phyloP scores from a whole-genome alignment of 1,140 invertebrate species.

The Drosophila persimilis region DNA sequence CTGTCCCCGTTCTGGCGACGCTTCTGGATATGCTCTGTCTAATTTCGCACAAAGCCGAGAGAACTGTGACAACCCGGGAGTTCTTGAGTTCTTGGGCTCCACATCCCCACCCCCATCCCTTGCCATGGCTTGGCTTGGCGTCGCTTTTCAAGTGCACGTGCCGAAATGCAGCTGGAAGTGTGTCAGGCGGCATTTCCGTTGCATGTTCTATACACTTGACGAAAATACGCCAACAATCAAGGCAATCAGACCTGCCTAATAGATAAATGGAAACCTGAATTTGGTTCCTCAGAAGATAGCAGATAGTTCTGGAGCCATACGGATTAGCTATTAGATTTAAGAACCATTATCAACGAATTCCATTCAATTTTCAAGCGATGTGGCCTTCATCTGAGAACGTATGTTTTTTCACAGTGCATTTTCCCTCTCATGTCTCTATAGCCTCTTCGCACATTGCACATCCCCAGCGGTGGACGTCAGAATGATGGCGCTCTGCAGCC shows the following conservation, averaged over 20 bases:
- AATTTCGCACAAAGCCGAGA: constrained; percentile 67
- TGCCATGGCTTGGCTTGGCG: constrained; percentile 16
- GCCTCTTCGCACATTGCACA: neutral
- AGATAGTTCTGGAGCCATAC: no score
- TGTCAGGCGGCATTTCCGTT: constrained; percentile 66
- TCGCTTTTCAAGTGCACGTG: constrained; percentile 74
- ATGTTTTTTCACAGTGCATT: no score
- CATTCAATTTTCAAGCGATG: no score
- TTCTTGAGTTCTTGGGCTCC: constrained; percentile 41
- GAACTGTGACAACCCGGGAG: constrained; percentile 35
- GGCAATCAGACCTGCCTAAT: no score
- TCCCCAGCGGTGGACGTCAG: constrained; percentile 15
- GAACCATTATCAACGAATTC: no score
- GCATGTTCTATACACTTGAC: neutral
- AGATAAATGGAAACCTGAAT: no score
- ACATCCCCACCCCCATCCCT: neutral
- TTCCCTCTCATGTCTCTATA: no score
- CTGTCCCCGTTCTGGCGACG: constrained; percentile 13
- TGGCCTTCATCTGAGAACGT: no score
- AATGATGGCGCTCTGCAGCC: constrained; percentile 5
- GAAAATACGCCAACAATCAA: no score
- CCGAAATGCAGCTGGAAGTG: constrained; percentile 74
- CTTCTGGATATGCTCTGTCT: constrained; percentile 61
- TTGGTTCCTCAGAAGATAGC: no score
- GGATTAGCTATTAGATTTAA: no score